Evolutionary conservation across 1,140 invertebrate genomes (phyloP), one percentile per base, ranked within the genome.

Genomic region (Monomorium pharaonis): DNA sequence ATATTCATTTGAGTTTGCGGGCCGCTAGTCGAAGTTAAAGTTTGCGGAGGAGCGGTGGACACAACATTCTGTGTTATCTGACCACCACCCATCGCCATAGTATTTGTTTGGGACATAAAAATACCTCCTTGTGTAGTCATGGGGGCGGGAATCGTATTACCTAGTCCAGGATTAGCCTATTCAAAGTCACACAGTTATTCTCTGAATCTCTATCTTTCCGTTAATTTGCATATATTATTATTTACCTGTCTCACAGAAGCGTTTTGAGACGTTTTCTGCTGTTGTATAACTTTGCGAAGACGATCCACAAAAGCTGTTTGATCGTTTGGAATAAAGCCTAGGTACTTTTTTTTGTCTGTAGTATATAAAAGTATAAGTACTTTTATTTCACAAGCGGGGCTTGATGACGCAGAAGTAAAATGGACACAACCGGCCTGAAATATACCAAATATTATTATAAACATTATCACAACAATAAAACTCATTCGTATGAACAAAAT

Each of bases 301-400:
- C 97, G 95, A 91, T 98, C 97, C 21, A 98, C 97, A 92, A 98
- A 98, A 30, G 96, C 97, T 3, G 96, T 96, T 95, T 99, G 99
- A 94, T 99, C 98, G 92, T 98, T 99, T 1, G 98, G 98, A 92
- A 99, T 99, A 91, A 99, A 98, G 5, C 98, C 98, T 18, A 99
- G 96, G 93, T 98, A 99, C 0, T 98, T 97, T 92, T 98, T 97
- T 92, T 98, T 98, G 88, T 99, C 98, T 0, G 97, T 96, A 2
- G 98, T 99, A 93, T 98, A 99, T 0, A 99, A 94, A 5, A 99
- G 95, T 76, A 99, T 98, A 27, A 99, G 95, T 2, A 99, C 98
- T 94, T 98, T 98, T 65, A 99, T 98, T 83, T 99, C 98, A 93
- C 98, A 98, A 33, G 97, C 93, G 0, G 97, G 93, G 14, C 96